Conservation (phyloP, 2,113 vertebrate genomes). For the Rhynchomys soricoides region DNA sequence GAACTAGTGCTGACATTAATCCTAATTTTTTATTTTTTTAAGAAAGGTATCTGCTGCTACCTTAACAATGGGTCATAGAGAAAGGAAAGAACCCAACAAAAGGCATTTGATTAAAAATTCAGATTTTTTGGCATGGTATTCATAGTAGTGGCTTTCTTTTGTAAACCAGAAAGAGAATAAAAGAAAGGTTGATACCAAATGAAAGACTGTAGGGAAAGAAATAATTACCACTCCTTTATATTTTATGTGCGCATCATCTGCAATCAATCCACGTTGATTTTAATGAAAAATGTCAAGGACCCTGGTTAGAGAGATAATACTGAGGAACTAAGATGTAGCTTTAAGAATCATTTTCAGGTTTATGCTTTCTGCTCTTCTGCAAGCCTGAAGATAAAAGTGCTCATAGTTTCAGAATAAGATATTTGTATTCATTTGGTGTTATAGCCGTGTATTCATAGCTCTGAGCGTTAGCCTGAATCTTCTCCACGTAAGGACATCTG, state of each 20-base stretch:
- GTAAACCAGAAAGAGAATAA: not conserved
- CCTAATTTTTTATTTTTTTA: not conserved
- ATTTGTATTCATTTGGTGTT: slow-evolving; percentile 20
- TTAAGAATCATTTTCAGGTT: not conserved
- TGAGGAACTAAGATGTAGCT: not conserved
- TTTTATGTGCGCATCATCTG: not conserved
- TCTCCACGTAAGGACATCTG: not conserved
- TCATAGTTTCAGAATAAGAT: not conserved
- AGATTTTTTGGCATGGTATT: not conserved
- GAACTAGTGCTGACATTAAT: not conserved
- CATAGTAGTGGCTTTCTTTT: not conserved
- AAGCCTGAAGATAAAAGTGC: slow-evolving; percentile 31
- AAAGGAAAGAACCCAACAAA: not conserved
- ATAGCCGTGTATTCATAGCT: not conserved
- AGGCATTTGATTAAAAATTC: slow-evolving; percentile 21
- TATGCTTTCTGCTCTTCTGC: not conserved
- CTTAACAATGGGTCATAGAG: not conserved
- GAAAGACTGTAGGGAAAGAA: not conserved
- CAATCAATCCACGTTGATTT: not conserved
- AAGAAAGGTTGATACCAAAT: not conserved
- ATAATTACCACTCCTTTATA: not conserved
- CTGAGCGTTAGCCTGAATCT: not conserved
- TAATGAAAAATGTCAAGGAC: not conserved
- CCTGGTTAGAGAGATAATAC: not conserved
- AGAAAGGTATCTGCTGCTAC: not conserved